Conservation (phyloP, 2,888 invertebrate species). For the Hirudinaria manillensis region DNA sequence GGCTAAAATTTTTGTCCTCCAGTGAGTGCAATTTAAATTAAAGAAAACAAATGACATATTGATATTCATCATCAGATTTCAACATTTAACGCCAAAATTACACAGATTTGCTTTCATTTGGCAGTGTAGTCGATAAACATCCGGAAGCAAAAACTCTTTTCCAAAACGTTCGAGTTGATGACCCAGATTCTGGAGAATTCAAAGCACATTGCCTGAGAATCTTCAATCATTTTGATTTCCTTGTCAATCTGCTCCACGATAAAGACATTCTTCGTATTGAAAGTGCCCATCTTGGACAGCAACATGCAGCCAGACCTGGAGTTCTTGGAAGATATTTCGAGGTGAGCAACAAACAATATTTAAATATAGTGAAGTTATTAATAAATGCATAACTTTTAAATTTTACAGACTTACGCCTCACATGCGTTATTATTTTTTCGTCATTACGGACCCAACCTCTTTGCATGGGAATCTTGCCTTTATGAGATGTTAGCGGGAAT, state of each 20-base stretch:
- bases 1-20: no score
- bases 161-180: slow-evolving; percentile 8
- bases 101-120: neutral
- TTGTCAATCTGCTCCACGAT: neutral
- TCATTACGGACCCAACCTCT: neutral
- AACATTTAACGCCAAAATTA: neutral
- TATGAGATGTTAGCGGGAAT: neutral
- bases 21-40: no score
- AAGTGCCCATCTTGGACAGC: slow-evolving; percentile 14
- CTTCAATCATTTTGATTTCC: slow-evolving; percentile 6
- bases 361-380: neutral
- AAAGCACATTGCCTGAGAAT: slow-evolving; percentile 14
- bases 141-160: slow-evolving; percentile 13
- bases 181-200: slow-evolving; percentile 11
- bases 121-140: slow-evolving; percentile 4
- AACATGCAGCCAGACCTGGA: slow-evolving; percentile 32
- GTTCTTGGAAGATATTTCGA: slow-evolving; percentile 31
- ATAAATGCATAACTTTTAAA: neutral
- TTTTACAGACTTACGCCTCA: neutral
- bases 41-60: no score
- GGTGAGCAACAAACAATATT: slow-evolving; percentile 25
- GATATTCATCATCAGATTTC: no score
- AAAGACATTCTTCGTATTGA: neutral
- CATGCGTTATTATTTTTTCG: neutral
- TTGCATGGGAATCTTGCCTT: neutral